phyloP scores from a whole-genome alignment of 2,113 vertebrate species.

The Eurypyga helias region DNA sequence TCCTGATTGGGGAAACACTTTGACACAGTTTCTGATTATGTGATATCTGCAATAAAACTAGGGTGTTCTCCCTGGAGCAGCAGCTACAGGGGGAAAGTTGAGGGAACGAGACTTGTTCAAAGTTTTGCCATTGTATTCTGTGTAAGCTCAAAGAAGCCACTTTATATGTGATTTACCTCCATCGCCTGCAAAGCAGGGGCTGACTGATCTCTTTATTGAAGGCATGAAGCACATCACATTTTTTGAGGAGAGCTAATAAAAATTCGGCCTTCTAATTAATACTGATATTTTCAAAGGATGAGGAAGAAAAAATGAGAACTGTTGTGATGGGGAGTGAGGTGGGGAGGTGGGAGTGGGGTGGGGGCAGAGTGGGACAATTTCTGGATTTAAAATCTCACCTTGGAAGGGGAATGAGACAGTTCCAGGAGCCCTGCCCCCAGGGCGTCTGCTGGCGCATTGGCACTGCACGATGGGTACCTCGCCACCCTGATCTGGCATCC shows the following conservation, averaged over 20 bases:
- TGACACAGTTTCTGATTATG: not conserved
- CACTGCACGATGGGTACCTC: rapidly evolving
- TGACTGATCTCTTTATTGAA: not conserved
- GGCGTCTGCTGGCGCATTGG: not conserved
- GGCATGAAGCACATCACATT: not conserved
- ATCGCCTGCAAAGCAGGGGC: not conserved
- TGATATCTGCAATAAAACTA: conserved; percentile 5
- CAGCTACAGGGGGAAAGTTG: not conserved
- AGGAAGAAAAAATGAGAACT: not conserved
- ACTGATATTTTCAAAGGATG: not conserved
- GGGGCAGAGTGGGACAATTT: rapidly evolving
- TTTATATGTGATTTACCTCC: not conserved
- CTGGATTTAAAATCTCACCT: not conserved
- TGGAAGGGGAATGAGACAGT: not conserved
- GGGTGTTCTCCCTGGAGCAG: not conserved
- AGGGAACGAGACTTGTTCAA: not conserved
- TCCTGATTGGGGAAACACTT: not conserved
- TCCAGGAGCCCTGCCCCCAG: not conserved
- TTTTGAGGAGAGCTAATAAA: not conserved
- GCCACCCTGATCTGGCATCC: not conserved
- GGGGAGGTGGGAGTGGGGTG: too few species aligned
- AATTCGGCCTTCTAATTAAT: not conserved
- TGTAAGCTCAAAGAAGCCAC: not conserved
- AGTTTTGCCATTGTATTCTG: not conserved
- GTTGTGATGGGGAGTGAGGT: not conserved